Evolutionary conservation across 2,888 invertebrate genomes (phyloP).

Genomic region (Agelastica alni): DNA sequence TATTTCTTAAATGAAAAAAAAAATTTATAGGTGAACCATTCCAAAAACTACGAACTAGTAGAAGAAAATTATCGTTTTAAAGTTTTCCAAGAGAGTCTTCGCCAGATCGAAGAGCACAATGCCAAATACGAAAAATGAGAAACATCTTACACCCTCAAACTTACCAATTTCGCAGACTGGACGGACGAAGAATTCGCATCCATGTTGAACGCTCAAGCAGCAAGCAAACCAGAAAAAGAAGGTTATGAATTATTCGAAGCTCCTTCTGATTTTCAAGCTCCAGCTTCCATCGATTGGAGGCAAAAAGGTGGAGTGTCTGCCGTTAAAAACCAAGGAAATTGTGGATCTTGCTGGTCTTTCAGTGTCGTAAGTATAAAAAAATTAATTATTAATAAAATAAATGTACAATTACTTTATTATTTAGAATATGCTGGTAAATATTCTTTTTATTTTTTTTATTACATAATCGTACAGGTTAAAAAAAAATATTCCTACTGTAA

Average conservation of each 20-base stretch:
- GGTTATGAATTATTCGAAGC: neutral
- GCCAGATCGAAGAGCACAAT: constrained; percentile 33
- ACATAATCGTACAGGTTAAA: too few species aligned
- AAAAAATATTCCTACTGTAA: too few species aligned
- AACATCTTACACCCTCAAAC: constrained; percentile 25
- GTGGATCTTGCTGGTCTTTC: constrained; percentile 12
- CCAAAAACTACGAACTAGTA: constrained; percentile 3
- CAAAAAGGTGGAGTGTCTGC: constrained; percentile 1
- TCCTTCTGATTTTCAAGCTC: neutral
- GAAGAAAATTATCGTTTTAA: constrained; percentile 24
- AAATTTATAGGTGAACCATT: neutral
- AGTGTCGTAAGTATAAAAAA: constrained; percentile 18
- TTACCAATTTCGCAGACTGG: constrained; percentile 32
- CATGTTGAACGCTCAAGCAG: neutral
- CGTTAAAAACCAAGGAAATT: constrained; percentile 14
- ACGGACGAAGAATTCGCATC: constrained; percentile 28
- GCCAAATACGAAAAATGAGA: constrained; percentile 26
- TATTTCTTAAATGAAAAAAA: too few species aligned
- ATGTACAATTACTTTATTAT: neutral
- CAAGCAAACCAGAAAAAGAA: neutral
- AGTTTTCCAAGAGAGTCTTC: constrained; percentile 29
- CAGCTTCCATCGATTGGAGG: constrained; percentile 11
- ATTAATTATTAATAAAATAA: neutral
- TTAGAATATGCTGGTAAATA: too few species aligned
- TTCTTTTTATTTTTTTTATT: too few species aligned